A percentile compares a stretch with the other conserved stretches of the same genome.
Conservation (phyloP, 2,888 invertebrate species). For the Leptinotarsa haldemani region DNA sequence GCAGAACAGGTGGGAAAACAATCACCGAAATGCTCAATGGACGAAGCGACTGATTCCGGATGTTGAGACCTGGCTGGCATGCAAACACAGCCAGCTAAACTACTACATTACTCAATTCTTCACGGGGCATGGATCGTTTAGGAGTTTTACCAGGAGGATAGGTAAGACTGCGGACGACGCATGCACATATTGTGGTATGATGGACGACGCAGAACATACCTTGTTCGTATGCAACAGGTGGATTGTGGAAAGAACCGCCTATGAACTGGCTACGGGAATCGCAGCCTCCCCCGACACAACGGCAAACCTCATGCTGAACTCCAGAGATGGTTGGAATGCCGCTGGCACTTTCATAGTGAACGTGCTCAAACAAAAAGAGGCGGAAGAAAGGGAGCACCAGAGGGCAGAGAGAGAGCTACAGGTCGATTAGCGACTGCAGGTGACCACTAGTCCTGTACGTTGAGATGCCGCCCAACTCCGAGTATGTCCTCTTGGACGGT, state of each 20-base stretch:
- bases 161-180: not conserved
- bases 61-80: not conserved
- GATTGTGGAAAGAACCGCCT: not conserved
- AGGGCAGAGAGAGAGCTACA: not conserved
- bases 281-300: not conserved
- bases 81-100: slow-evolving; percentile 5
- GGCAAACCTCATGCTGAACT: not conserved
- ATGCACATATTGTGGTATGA: not conserved
- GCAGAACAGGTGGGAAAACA: slow-evolving; percentile 22
- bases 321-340: not conserved
- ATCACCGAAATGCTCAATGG: not conserved
- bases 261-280: not conserved
- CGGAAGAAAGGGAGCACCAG: slow-evolving; percentile 1
- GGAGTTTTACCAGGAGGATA: not conserved
- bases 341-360: not conserved
- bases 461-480: too few relatives aligned
- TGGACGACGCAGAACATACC: not conserved
- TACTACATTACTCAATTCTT: slow-evolving; percentile 2
- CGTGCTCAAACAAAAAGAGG: slow-evolving; percentile 10
- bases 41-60: slow-evolving; percentile 14
- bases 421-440: too few relatives aligned
- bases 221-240: not conserved
- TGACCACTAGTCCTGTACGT: too few relatives aligned
- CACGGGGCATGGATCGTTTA: slow-evolving; percentile 2
- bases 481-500: too few relatives aligned